Conservation (phyloP, 1,140 invertebrate species). For the Schlechtendalia chinensis region DNA sequence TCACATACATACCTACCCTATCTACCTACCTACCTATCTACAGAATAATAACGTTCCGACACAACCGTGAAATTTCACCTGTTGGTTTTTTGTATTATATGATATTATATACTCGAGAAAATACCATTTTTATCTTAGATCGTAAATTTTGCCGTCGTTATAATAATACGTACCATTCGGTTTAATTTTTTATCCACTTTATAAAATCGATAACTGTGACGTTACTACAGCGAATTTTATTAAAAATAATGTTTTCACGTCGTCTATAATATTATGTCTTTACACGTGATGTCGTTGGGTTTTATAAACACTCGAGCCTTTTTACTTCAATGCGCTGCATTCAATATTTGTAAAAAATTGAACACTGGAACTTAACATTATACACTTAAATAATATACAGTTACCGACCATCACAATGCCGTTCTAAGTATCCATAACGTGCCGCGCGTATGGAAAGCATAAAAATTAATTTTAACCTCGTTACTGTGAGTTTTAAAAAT, state of each 20-base stretch:
- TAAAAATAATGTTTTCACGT: not conserved
- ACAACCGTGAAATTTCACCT: not conserved
- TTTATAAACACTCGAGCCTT: not conserved
- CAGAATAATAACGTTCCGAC: not conserved
- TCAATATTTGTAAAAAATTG: not conserved
- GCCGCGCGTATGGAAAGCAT: constrained; percentile 5
- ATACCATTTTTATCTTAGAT: not conserved
- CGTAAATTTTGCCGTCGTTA: not conserved
- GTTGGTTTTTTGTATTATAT: not conserved
- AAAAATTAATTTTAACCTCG: constrained; percentile 41
- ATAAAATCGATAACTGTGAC: not conserved
- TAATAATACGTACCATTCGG: not conserved
- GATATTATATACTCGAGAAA: not conserved
- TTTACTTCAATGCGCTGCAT: not conserved
- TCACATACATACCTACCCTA: not conserved
- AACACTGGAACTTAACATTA: not conserved
- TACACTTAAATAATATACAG: too few species aligned
- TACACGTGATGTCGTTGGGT: too few species aligned
- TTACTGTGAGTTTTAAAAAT: constrained; percentile 30
- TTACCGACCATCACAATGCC: not conserved
- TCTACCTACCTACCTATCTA: not conserved
- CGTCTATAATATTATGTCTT: not conserved
- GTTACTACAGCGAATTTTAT: not conserved
- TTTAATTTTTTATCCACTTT: constrained; percentile 1
- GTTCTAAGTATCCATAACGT: not conserved